phyloP scores from a whole-genome alignment of 2,797 vertebrate species.

The Alosa sapidissima region DNA sequence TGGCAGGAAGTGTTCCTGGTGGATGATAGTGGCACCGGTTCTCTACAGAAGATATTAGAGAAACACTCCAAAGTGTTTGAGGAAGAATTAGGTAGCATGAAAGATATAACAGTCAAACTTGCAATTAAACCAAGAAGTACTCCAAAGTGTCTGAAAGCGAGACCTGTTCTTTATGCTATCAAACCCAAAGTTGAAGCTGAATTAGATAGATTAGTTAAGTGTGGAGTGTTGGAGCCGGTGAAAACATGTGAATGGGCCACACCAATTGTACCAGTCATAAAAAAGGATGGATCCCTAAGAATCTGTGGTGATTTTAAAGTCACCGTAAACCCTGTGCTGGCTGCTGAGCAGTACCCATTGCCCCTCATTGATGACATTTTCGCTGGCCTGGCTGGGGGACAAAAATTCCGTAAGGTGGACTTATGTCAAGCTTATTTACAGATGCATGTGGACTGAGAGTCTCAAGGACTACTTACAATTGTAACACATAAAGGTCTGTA shows the following conservation, averaged over 20 bases:
- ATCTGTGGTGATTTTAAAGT: conserved; percentile 44
- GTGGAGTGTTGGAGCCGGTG: conserved; percentile 21
- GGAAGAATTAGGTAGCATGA: not conserved
- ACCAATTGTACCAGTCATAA: conserved; percentile 33
- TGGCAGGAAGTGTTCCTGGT: not conserved
- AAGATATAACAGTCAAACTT: not conserved
- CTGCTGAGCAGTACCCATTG: conserved; percentile 34
- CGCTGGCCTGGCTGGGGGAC: conserved; percentile 12
- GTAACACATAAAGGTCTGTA: conserved; percentile 39
- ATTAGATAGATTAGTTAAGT: not conserved
- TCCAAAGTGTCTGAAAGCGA: not conserved
- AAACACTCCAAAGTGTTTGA: not conserved
- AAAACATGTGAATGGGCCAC: conserved; percentile 35
- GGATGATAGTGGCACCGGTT: not conserved
- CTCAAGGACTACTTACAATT: conserved; percentile 21
- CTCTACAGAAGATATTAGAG: not conserved
- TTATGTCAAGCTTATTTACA: conserved; percentile 33
- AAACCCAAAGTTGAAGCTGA: not conserved
- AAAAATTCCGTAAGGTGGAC: conserved; percentile 36
- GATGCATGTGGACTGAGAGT: conserved; percentile 34
- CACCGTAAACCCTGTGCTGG: conserved; percentile 35
- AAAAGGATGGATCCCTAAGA: conserved; percentile 28
- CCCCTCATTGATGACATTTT: conserved; percentile 31
- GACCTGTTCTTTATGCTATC: conserved; percentile 26
- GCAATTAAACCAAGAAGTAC: not conserved